Conservation (phyloP, 53 echinoderm and acorn worm species). For the Pentamera pediparva region DNA sequence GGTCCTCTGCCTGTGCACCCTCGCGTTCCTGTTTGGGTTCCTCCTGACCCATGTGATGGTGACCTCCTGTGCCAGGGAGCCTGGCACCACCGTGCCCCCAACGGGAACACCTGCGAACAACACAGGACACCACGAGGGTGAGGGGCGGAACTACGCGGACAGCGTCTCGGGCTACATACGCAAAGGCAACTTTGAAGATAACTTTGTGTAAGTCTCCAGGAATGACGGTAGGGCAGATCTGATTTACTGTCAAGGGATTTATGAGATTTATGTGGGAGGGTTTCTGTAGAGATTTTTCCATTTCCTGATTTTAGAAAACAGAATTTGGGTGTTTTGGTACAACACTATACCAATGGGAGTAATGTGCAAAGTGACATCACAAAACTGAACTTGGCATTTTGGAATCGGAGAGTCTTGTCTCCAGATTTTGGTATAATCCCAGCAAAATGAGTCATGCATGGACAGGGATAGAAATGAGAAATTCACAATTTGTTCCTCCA, state of each 20-base stretch:
- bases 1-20: conserved; percentile 2
- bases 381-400: no score
- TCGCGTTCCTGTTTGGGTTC: conserved; percentile 13
- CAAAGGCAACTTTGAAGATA: neutral
- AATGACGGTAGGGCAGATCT: neutral
- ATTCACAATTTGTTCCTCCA: no score
- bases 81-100: neutral
- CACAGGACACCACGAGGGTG: conserved; percentile 3
- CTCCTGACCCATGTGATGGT: conserved; percentile 35
- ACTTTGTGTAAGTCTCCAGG: conserved; percentile 43
- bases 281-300: no score
- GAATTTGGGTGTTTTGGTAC: no score
- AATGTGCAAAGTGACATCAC: no score
- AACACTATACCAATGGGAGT: no score
- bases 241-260: neutral
- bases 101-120: neutral
- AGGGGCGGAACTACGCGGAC: neutral
- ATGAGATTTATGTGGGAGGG: no score
- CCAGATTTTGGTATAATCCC: no score
- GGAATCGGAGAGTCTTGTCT: no score
- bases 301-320: no score
- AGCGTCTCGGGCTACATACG: conserved; percentile 18
- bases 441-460: no score
- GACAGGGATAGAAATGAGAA: no score
- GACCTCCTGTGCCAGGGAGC: neutral